Evolutionary conservation across 2,797 vertebrate species (phyloP), one percentile per base, ranked within the genome.

Genomic region (Sebastes miniatus): DNA sequence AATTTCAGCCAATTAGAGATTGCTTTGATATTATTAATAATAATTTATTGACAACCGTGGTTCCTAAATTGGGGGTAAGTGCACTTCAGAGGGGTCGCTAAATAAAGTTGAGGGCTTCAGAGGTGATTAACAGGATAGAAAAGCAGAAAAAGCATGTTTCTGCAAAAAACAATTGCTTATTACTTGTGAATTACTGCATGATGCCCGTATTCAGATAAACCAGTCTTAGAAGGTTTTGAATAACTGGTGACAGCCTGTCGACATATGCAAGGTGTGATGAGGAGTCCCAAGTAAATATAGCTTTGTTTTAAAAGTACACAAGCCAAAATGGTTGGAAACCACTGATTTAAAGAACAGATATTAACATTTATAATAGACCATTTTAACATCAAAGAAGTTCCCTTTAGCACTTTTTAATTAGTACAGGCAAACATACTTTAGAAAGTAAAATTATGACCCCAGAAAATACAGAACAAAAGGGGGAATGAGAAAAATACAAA

Each of bases 1-100:
- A 13, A 7, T 69, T 70, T n/a, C 8, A 31, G 13, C 20, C 25
- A 12, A 5, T 47, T 18, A 16, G 3, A 52, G 10, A 68, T 25
- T 16, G 9, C 3, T 20, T 34, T 50, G 11, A 4, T 67, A 4
- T 22, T 22, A 31, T 29, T 69, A 8, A 22, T 64, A 12, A 54
- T 4, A 32, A 13, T 14, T 73, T 64, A 61, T 27, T 61, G 8
- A 25, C 29, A 58, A 20, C 25, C 12, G 14, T 9, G 14, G 14
- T 59, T 50, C 43, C 43, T 50, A 50, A 47, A 47, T 18, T 47
- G 43, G 43, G 43, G 43, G 43, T 18, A 0, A 47, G 43, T 8
- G 6, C 43, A 0, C 16, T 16, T 0, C 39, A 47, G 39, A 47
- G 39, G 39, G 14, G 39, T 0, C 14, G 3, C 39, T 7, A 47